These are phyloP conservation scores for Hydrocynus forskahlii DNA, from an alignment of 2,797 vertebrate genomes.

Conservation along the genomic window DNA sequence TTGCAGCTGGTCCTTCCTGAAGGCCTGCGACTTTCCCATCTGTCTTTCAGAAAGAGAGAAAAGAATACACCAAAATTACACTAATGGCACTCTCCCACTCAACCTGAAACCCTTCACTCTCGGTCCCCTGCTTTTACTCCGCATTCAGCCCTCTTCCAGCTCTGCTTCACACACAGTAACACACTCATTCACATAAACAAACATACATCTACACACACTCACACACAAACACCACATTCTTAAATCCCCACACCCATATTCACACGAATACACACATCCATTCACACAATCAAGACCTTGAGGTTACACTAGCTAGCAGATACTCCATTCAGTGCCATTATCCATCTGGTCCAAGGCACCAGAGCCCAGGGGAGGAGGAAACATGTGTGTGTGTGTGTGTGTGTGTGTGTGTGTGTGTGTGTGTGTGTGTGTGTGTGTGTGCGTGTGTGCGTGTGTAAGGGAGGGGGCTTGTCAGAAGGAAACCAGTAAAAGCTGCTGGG, in stretches of 20 bases:
- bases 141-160: conserved; percentile 24
- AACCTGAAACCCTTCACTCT: conserved; percentile 22
- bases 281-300: conserved; percentile 38
- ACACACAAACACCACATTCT: neutral
- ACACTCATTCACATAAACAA: conserved; percentile 29
- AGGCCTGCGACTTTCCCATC: neutral
- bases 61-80: conserved; percentile 42
- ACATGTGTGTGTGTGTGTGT: conserved; percentile 3
- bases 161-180: conserved; percentile 1
- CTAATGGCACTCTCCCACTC: conserved; percentile 45
- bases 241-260: conserved; percentile 13
- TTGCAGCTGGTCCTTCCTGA: neutral
- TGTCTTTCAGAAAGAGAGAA: neutral
- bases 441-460: neutral
- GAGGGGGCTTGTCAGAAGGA: conserved; percentile 38
- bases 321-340: conserved; percentile 42
- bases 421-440: neutral
- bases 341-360: conserved; percentile 12
- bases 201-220: conserved; percentile 1
- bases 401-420: neutral
- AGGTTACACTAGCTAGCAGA: conserved; percentile 42
- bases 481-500: conserved; percentile 41
- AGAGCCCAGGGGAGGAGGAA: conserved; percentile 6
- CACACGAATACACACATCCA: conserved; percentile 13
- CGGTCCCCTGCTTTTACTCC: conserved; percentile 13